phyloP scores from a whole-genome alignment of 2,797 vertebrate species.

The Percopsis omiscomaycus region DNA sequence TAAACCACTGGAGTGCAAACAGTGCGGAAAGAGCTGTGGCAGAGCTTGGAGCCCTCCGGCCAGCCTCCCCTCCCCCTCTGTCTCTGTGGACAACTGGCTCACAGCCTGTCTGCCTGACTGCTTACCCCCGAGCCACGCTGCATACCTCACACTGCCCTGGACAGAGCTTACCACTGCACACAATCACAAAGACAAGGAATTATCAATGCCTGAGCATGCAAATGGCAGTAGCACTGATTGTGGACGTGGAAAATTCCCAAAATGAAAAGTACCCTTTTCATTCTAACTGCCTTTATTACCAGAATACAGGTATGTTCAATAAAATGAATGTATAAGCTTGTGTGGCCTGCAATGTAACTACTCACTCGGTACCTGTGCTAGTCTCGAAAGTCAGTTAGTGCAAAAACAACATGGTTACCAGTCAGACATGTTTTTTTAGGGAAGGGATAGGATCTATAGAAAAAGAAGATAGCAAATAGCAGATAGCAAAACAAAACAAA shows the following conservation, averaged over 20 bases:
- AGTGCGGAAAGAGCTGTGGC: constrained; percentile 69
- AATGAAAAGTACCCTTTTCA: constrained; percentile 8
- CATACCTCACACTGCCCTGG: constrained; percentile 61
- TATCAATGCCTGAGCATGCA: constrained; percentile 22
- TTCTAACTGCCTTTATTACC: too few species aligned
- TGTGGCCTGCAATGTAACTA: too few species aligned
- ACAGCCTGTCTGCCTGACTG: constrained; percentile 57
- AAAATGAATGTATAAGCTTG: too few species aligned
- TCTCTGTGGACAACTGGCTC: constrained; percentile 73
- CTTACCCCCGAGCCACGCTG: constrained; percentile 57
- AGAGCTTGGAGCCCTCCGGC: constrained; percentile 66
- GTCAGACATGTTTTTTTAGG: too few species aligned
- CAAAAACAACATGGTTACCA: too few species aligned
- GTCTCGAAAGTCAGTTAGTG: too few species aligned
- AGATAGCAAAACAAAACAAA: too few species aligned
- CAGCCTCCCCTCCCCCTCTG: constrained; percentile 37
- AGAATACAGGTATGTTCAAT: not conserved
- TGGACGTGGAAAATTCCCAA: constrained; percentile 5
- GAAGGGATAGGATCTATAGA: too few species aligned
- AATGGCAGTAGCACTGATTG: constrained; percentile 6
- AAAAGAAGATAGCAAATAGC: too few species aligned
- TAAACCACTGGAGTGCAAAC: constrained; percentile 78
- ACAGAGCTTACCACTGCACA: constrained; percentile 34
- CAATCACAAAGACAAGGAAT: constrained; percentile 15
- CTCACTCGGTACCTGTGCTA: too few species aligned